Evolutionary conservation across 2,797 vertebrate genomes (phyloP).

Genomic region (Potorous gilbertii): DNA sequence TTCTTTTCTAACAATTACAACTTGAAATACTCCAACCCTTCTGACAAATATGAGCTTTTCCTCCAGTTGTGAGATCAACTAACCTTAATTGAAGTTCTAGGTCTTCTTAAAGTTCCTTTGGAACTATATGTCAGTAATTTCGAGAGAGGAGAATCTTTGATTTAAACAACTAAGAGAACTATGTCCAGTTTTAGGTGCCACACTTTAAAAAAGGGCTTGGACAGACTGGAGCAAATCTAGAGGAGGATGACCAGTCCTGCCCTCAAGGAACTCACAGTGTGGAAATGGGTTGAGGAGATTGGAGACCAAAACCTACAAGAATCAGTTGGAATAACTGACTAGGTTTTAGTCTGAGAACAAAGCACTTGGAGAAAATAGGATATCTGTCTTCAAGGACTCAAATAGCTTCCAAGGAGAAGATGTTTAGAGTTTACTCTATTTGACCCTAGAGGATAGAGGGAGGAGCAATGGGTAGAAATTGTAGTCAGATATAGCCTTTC

Average conservation of each 20-base stretch:
- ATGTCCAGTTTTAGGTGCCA: not conserved
- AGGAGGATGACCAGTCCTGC: not conserved
- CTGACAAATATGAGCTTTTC: constrained; percentile 7
- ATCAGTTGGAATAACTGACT: not conserved
- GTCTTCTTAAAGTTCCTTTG: constrained; percentile 33
- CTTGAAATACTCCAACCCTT: not conserved
- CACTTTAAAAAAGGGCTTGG: not conserved
- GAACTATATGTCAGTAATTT: constrained; percentile 47
- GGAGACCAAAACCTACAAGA: not conserved
- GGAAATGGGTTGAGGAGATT: not conserved
- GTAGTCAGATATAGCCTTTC: not conserved
- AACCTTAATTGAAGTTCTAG: constrained; percentile 13
- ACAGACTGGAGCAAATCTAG: not conserved
- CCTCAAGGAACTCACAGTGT: not conserved
- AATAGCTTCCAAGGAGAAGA: not conserved
- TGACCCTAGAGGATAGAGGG: not conserved
- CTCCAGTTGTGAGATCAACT: constrained; percentile 43
- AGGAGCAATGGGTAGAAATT: not conserved
- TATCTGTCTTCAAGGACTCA: not conserved
- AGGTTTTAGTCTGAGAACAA: not conserved
- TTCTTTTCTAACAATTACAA: constrained; percentile 38
- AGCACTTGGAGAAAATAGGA: not conserved
- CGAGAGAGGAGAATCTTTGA: constrained; percentile 49
- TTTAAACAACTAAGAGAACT: constrained; percentile 46
- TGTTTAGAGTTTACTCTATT: not conserved